phyloP scores from a whole-genome alignment of 2,888 invertebrate species.

The Thera obeliscata region DNA sequence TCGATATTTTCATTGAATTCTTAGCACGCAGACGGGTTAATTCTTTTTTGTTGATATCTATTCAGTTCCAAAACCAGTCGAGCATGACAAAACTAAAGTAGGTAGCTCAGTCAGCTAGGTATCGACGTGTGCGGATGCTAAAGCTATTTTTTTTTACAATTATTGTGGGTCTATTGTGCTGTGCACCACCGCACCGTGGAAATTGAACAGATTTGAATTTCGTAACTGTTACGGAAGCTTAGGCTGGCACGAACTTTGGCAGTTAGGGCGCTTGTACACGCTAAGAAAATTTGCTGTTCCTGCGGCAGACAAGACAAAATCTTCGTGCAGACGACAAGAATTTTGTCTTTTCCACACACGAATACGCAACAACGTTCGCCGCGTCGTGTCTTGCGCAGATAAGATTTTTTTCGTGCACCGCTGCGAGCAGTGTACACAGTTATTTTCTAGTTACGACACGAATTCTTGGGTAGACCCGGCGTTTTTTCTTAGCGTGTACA shows the following conservation, averaged over 20 bases:
- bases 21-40: slow-evolving; percentile 8
- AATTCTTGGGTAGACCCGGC: too few species aligned
- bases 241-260: background rate
- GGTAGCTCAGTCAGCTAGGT: background rate
- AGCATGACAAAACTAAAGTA: slow-evolving; percentile 51
- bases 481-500: too few species aligned
- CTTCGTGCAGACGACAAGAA: too few species aligned
- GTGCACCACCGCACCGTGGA: slow-evolving; percentile 56
- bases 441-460: too few species aligned
- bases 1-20: background rate
- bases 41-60: slow-evolving; percentile 12
- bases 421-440: too few species aligned
- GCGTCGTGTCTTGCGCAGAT: too few species aligned
- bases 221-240: slow-evolving; percentile 61
- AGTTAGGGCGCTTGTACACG: too few species aligned
- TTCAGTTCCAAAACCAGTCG: slow-evolving; percentile 39
- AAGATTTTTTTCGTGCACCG: too few species aligned
- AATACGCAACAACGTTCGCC: too few species aligned
- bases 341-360: too few species aligned
- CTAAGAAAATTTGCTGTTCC: too few species aligned
- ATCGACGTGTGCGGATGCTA: slow-evolving; percentile 42
- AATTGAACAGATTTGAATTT: slow-evolving; percentile 60
- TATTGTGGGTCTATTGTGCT: slow-evolving; percentile 55
- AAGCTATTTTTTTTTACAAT: slow-evolving; percentile 42
- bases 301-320: too few species aligned